phyloP scores from a whole-genome alignment of 2,113 vertebrate species.

The Pelodiscus sinensis region DNA sequence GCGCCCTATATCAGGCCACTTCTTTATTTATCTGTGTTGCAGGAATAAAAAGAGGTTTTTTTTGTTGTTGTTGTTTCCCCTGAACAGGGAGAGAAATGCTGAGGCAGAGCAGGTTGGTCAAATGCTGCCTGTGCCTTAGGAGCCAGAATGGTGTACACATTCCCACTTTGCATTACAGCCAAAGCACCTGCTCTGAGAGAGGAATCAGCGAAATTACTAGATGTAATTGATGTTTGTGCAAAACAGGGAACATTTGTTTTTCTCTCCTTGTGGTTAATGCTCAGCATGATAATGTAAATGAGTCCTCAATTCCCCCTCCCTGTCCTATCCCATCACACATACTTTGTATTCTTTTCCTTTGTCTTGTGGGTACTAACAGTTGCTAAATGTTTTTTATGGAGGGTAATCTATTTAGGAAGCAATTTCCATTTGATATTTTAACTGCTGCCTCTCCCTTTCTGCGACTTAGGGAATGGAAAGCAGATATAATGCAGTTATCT shows the following conservation, averaged over 20 bases:
- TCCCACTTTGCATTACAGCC: conserved; percentile 47
- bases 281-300: conserved; percentile 77
- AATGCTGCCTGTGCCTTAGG: conserved; percentile 44
- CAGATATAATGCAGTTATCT: conserved; percentile 73
- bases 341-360: conserved; percentile 64
- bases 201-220: conserved; percentile 75
- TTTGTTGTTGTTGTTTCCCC: neutral
- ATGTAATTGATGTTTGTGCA: conserved; percentile 74
- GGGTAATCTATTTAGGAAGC: conserved; percentile 76
- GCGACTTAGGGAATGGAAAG: conserved; percentile 62
- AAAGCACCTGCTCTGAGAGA: conserved; percentile 71
- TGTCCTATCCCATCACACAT: conserved; percentile 24
- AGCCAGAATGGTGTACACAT: conserved; percentile 32
- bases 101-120: conserved; percentile 24
- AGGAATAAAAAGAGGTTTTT: neutral
- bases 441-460: conserved; percentile 60
- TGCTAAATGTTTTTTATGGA: conserved; percentile 75
- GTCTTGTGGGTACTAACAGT: conserved; percentile 70
- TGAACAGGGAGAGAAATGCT: neutral
- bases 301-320: conserved; percentile 5
- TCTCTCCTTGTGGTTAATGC: conserved; percentile 78
- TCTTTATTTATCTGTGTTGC: neutral
- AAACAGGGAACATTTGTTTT: conserved; percentile 75
- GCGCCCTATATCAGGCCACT: neutral
- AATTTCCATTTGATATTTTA: conserved; percentile 75